Evolutionary conservation across 1,140 invertebrate species (phyloP).

Genomic region (Steinernema khuongi): DNA sequence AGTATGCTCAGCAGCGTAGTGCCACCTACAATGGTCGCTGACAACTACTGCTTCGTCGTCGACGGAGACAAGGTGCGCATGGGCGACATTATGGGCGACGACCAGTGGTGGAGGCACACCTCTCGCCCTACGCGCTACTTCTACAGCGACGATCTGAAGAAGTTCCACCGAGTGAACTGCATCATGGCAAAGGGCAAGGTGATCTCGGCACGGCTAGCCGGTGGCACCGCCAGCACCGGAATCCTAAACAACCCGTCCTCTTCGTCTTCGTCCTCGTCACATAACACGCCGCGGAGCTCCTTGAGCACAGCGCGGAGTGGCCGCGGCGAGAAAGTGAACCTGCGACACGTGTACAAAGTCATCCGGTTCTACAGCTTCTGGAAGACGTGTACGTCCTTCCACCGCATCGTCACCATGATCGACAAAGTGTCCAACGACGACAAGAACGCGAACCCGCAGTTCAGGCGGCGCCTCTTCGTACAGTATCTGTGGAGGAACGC

Average conservation of each 20-base stretch:
- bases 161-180: constrained; percentile 57
- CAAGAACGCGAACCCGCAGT: constrained; percentile 25
- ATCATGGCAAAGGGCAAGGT: constrained; percentile 52
- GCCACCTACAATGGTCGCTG: constrained; percentile 56
- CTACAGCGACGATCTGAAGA: constrained; percentile 49
- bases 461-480: constrained; percentile 55
- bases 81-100: constrained; percentile 57
- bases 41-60: constrained; percentile 57
- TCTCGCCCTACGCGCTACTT: constrained; percentile 53
- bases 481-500: constrained; percentile 54
- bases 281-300: constrained; percentile 36
- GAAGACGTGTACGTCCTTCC: constrained; percentile 58
- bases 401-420: constrained; percentile 59
- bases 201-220: constrained; percentile 42
- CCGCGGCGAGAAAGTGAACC: constrained; percentile 35
- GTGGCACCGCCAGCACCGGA: not conserved
- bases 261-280: constrained; percentile 11
- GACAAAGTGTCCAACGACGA: constrained; percentile 44
- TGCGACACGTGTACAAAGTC: constrained; percentile 51
- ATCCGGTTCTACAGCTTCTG: constrained; percentile 58
- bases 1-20: constrained; percentile 49
- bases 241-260: constrained; percentile 16
- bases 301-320: constrained; percentile 17
- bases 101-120: constrained; percentile 58
- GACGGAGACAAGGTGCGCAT: constrained; percentile 54